Base-by-base conservation (phyloP, 2,888 invertebrate genomes). In the Cheilosia pagana region DNA sequence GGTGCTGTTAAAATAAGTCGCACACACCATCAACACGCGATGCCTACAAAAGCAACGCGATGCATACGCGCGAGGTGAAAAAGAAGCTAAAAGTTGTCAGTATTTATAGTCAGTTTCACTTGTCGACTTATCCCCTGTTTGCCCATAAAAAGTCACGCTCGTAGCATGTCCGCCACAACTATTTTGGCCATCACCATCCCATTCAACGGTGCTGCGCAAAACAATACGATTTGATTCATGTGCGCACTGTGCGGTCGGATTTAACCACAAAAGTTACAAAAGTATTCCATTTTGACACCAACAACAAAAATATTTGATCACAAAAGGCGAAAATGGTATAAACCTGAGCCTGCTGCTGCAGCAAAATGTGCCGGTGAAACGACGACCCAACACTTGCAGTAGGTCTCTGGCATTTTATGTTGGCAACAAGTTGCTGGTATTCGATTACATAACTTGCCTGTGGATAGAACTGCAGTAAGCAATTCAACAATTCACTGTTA, bases 401-500 rank as follows among this genome's bases (percentile, higher is more conserved):
- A 79, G 83, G 83, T 83, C 72, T 83, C 63, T 83, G 79, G 63
- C 79, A 74, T 83, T 83, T 83, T 52, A 74, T 65, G 74, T 59
- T 83, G 41, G 57, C 68, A 74, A 74, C 79, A 83, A 83, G 72
- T 77, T 77, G 67, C 57, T 43, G 79, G 68, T 70, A 79, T 83
- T 83, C 79, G 79, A 59, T 83, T 83, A 70, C 79, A 79, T 83
- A 83, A 83, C 68, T 63, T 63, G 57, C 50, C 59, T 57, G 50
- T 16, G 31, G 14, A 53, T 43, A 65, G 74, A 79, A 71, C 68
- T 45, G 48, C 63, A 75, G 53, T 52, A 68, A 68, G 63, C 74
- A 68, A 70, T 85, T 71, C 85, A 48, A 85, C 85, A 85, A 85
- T 85, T 85, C 81, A 85, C 85, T 85, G 75, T 81, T 85, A 85